A percentile compares a stretch with the other conserved stretches of the same genome.
These are phyloP conservation scores for Sarcophaga variegata DNA, from an alignment of 2,888 invertebrate species.

Conservation along the genomic window DNA sequence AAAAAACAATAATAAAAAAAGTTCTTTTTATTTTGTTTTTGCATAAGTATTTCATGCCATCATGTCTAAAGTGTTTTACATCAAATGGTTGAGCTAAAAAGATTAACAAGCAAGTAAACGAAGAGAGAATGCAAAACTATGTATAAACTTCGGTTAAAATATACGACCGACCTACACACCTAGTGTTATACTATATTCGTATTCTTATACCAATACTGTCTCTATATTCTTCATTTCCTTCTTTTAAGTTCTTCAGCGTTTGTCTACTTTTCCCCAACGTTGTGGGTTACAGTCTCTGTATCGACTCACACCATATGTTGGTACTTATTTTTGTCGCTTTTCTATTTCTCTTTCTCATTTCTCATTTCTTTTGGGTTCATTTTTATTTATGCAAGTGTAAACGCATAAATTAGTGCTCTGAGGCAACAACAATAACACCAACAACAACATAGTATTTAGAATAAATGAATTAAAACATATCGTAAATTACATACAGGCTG, in stretches of 20 bases:
- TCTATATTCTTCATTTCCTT: not conserved
- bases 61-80: slow-evolving; percentile 37
- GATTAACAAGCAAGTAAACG: not conserved
- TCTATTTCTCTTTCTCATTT: not conserved
- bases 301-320: not conserved
- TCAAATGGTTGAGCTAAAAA: slow-evolving; percentile 37
- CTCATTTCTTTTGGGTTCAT: slow-evolving; percentile 29
- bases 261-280: not conserved
- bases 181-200: slow-evolving; percentile 28
- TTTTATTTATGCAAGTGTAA: slow-evolving; percentile 60
- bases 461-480: slow-evolving; percentile 42
- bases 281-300: not conserved
- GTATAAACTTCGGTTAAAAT: slow-evolving; percentile 15
- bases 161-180: slow-evolving; percentile 57
- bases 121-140: not conserved
- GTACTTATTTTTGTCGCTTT: slow-evolving; percentile 14
- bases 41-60: not conserved
- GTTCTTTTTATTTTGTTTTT: not conserved
- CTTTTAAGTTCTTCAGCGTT: slow-evolving; percentile 26
- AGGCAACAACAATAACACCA: not conserved
- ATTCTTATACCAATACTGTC: not conserved
- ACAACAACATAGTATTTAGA: slow-evolving; percentile 12
- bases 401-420: slow-evolving; percentile 56
- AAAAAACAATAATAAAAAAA: slow-evolving; percentile 17
- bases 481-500: slow-evolving; percentile 34